These are phyloP conservation scores for Heliconius himera DNA, from an alignment of 1,140 invertebrate species.

Conservation along the genomic window DNA sequence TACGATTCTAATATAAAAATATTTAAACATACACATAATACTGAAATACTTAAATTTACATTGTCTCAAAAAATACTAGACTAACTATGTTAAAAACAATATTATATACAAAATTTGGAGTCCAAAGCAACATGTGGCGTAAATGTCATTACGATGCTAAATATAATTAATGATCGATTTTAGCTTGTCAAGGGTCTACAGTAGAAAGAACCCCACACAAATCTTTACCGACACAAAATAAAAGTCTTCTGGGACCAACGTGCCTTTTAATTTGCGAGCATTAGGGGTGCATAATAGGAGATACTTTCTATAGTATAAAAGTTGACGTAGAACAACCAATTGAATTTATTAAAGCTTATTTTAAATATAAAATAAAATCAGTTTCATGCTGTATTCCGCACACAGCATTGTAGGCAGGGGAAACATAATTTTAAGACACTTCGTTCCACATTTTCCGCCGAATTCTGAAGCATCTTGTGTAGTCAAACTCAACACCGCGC, in stretches of 20 bases:
- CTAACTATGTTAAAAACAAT: not conserved
- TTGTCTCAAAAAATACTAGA: not conserved
- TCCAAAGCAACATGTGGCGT: conserved; percentile 68
- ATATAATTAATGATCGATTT: conserved; percentile 80
- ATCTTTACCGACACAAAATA: conserved; percentile 73
- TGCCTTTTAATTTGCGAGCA: conserved; percentile 77
- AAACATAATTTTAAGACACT: too few species aligned
- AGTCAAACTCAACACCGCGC: too few species aligned
- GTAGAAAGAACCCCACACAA: conserved; percentile 60
- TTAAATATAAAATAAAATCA: not conserved
- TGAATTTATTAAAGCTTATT: not conserved
- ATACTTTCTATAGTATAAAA: not conserved
- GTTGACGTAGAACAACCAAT: not conserved
- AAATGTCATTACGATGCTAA: conserved; percentile 66
- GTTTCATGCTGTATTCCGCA: too few species aligned
- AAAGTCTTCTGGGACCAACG: conserved; percentile 59
- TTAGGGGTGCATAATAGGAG: conserved; percentile 52
- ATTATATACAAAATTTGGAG: not conserved
- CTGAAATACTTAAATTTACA: too few species aligned
- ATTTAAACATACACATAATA: too few species aligned
- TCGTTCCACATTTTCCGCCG: too few species aligned
- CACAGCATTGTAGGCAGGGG: too few species aligned
- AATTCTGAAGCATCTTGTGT: too few species aligned
- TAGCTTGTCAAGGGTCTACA: conserved; percentile 62
- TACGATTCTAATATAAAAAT: too few species aligned